Percentiles rank a stretch among this genome's conserved stretches.
phyloP scores from a whole-genome alignment of 2,113 vertebrate species.

The Athene cunicularia region DNA sequence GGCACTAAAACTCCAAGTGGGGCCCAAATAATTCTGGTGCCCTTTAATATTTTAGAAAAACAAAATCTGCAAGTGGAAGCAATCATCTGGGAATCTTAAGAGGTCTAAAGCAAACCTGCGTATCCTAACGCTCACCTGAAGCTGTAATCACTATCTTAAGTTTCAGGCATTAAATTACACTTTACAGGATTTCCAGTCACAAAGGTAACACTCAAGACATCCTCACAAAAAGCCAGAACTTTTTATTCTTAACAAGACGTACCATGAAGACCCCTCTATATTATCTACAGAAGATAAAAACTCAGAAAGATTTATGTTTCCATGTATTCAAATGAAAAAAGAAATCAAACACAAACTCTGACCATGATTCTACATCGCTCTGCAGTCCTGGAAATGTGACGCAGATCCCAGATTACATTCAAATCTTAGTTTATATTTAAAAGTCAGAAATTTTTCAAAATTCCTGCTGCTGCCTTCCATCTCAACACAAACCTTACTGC shows the following conservation, averaged over 20 bases:
- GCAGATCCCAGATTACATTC: neutral
- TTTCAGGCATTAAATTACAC: neutral
- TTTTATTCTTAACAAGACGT: neutral
- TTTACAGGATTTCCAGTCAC: neutral
- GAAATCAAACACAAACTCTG: neutral
- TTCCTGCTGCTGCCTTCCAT: neutral
- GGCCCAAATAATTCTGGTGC: neutral
- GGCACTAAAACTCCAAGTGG: neutral
- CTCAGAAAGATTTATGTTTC: neutral
- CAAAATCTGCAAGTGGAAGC: neutral
- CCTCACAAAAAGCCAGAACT: neutral
- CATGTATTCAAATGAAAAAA: neutral
- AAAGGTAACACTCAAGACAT: neutral
- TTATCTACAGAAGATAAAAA: neutral
- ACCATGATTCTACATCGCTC: neutral
- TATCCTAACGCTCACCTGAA: rapidly evolving
- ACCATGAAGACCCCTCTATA: neutral
- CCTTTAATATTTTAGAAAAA: neutral
- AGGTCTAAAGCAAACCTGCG: neutral
- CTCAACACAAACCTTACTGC: neutral
- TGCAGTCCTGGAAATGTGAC: neutral
- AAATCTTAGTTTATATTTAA: neutral
- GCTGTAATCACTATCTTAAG: neutral
- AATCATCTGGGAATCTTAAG: neutral
- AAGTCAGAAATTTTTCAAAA: neutral